Conservation (phyloP, 2,888 invertebrate genomes). For the Belgica antarctica region DNA sequence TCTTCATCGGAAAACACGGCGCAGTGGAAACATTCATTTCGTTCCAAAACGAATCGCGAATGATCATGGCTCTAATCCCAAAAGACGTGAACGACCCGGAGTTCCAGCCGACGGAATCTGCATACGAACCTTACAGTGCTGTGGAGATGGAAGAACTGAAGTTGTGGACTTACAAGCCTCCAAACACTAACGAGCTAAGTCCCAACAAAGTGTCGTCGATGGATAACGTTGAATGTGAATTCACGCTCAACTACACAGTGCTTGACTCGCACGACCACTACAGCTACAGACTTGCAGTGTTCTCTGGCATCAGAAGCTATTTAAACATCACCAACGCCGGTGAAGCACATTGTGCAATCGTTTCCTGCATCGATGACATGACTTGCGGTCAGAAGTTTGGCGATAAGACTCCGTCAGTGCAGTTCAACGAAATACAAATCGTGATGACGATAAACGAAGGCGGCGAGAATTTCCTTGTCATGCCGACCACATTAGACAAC, state of each 20-base stretch:
- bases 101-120: background rate
- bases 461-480: background rate
- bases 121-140: background rate
- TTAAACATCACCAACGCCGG: constrained; percentile 47
- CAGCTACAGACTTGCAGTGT: constrained; percentile 46
- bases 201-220: background rate
- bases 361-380: constrained; percentile 17
- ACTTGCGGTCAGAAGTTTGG: background rate
- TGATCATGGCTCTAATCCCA: constrained; percentile 45
- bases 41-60: constrained; percentile 51
- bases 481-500: constrained; percentile 27
- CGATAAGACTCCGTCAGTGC: background rate
- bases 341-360: constrained; percentile 32
- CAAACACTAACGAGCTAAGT: background rate
- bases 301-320: constrained; percentile 48
- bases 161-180: background rate
- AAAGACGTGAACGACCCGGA: constrained; percentile 37
- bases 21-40: constrained; percentile 57
- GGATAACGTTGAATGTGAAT: constrained; percentile 15
- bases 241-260: background rate
- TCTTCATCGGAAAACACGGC: constrained; percentile 63
- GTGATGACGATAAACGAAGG: background rate
- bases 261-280: constrained; percentile 40
- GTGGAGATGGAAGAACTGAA: constrained; percentile 29
- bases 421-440: constrained; percentile 1